Evolutionary conservation across 2,888 invertebrate species (phyloP).

Genomic region (Leucoptera coffeella): DNA sequence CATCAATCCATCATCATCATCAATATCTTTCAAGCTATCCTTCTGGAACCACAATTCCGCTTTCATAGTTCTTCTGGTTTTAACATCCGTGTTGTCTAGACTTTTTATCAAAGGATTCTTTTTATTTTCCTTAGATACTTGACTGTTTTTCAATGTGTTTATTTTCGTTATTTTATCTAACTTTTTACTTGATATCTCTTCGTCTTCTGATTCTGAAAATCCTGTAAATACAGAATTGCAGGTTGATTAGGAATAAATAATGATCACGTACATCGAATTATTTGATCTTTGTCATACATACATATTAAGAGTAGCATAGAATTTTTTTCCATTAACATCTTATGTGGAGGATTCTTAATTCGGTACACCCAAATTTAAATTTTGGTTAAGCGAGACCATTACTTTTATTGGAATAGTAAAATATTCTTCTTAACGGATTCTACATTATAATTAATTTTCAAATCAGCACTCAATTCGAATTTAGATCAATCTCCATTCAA

Average conservation of each 20-base stretch:
- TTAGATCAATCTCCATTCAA: no score
- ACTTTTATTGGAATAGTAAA: no score
- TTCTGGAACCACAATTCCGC: conserved; percentile 86
- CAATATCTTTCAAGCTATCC: conserved; percentile 72
- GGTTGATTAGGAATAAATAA: neutral
- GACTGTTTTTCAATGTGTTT: conserved; percentile 31
- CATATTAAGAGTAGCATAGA: no score
- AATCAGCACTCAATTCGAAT: no score
- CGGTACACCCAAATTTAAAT: no score
- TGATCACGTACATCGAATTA: neutral
- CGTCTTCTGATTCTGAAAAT: conserved; percentile 60
- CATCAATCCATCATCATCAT: conserved; percentile 81
- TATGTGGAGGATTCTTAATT: no score
- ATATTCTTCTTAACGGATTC: no score
- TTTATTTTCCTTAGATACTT: conserved; percentile 17
- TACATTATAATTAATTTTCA: no score
- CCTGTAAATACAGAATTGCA: conserved; percentile 32
- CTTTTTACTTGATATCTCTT: conserved; percentile 22
- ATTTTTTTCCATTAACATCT: no score
- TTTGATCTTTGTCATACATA: no score
- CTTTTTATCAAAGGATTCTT: conserved; percentile 73
- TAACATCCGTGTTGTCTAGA: conserved; percentile 68
- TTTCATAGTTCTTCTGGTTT: conserved; percentile 66
- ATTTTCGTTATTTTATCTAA: conserved; percentile 29
- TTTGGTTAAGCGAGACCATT: no score